Base-by-base conservation (phyloP, 2,888 invertebrate genomes). In the Lumbricus terrestris region DNA sequence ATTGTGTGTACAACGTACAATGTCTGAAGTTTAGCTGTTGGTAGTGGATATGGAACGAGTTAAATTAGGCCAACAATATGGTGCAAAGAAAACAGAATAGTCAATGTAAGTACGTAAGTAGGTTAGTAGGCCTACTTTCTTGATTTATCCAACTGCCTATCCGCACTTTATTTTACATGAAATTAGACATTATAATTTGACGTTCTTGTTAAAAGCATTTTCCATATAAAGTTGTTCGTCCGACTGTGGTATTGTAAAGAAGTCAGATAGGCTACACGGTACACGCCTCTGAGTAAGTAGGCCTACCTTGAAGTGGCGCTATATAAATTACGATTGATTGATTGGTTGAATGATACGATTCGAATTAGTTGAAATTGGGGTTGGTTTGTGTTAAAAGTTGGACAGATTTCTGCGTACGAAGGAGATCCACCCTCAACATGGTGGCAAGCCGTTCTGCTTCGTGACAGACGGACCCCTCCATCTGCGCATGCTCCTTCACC, bases 401-500 rank as follows among this genome's bases (percentile, higher is more conserved):
- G 97, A 97, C 94, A 96, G 96, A 93, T 97, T 97, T 95, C 96
- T 97, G 94, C 93, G 93, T 88, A 93, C 95, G n/a, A 95, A 95
- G 92, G 95, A 94, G 89, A 93, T 94, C 16, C 94, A 94, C 91
- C 94, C 95, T 6, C 94, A 94, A 90, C 94, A 94, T 82, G 95
- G 94, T 20, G 94, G 95, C n/a, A 94, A 94, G 88, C 93, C 94
- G 20, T 95, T 95, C 92, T 93, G 93, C 90, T 94, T 96, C 90
- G 94, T 96, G 90, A 95, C 95, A 38, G 96, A 97, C 93, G 96
- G 96, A 13, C 96, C 96, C 93, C 95, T 96, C 47, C 96, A 96
- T 90, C 94, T 96, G 94, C 96, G 99, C 94, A 98, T 99, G 96
- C 97, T 97, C 94, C 96, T 99, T 42, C 98, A 98, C 95, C 94